These are phyloP conservation scores for Brachypteracias leptosomus DNA, from an alignment of 2,113 vertebrate species.

Conservation along the genomic window DNA sequence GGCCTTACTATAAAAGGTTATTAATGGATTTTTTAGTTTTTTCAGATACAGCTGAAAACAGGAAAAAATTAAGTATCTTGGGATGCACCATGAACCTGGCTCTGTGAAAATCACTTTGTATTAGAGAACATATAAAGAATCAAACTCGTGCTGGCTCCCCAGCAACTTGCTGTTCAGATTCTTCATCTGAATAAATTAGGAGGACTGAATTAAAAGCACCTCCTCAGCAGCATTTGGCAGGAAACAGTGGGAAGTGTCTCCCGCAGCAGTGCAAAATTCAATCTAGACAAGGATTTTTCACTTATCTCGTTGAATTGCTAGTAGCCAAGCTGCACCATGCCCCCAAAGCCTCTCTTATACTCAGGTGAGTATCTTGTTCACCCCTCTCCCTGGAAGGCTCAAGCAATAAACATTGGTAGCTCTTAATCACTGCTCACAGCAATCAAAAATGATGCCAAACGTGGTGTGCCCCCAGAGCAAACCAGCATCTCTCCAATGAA, in stretches of 20 bases:
- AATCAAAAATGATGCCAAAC: background rate
- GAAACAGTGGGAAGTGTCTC: background rate
- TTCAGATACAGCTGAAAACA: background rate
- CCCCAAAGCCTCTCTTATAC: background rate
- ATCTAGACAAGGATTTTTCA: background rate
- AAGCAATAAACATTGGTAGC: background rate
- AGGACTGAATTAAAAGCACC: background rate
- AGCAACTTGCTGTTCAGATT: background rate
- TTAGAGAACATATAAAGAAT: background rate
- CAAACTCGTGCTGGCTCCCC: background rate
- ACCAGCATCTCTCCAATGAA: background rate
- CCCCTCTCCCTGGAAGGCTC: background rate
- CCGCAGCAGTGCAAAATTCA: background rate
- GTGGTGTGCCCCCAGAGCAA: background rate
- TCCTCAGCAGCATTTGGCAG: background rate
- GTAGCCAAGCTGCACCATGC: background rate
- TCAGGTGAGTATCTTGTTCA: background rate
- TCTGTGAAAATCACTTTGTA: background rate
- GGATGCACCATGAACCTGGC: background rate
- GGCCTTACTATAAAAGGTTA: background rate
- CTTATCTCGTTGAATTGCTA: background rate
- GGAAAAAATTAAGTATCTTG: background rate
- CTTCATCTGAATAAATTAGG: background rate
- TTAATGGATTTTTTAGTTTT: background rate
- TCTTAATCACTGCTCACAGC: background rate